Evolutionary conservation across 2,113 vertebrate genomes (phyloP), one percentile per base, ranked within the genome.

Genomic region (Atrichornis clamosus): DNA sequence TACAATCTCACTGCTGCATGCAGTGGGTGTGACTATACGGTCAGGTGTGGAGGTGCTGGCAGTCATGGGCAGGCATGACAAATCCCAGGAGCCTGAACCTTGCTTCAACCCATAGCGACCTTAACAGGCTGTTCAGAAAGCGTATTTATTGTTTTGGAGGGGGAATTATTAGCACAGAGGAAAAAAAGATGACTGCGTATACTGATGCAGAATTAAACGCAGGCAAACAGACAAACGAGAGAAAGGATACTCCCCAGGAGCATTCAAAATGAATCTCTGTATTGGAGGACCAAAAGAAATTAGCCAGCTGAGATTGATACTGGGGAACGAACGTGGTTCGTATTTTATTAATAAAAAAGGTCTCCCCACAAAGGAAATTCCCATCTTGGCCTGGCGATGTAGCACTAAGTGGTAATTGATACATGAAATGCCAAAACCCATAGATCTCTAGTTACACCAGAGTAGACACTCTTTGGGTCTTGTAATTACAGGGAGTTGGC

Each of bases 261-360:
- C 56, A 60, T 81, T 95, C 1, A 3, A 30, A 37, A 52, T 84
- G 32, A 44, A 95, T 11, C 49, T 85, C 72, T 78, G 20, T 39
- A 70, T 42, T 87, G 42, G 47, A 82, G 41, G 64, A 93, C 24
- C 9, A 86, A 88, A 72, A 93, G 26, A 84, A 94, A 92, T 90
- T 72, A 92, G 20, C 24, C 60, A 84, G 35, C 55, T 84, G 88
- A 95, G 76, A 60, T 46, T 70, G 88, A 81, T 89, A 76, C 58
- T 87, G 65, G 56, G 90, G 79, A 93, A 70, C 1, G 35, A 93
- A 95, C 56, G 42, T 64, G 44, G 84, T 90, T 89, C 1, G 0
- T 68, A 84, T 96, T 95, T 96, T 96, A 92, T 89, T 94, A 97
- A 93, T 90, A 90, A 94, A 90, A 81, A 73, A 92, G 79, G 65